phyloP scores from a whole-genome alignment of 2,888 invertebrate species.

The Dasypogon diadema region DNA sequence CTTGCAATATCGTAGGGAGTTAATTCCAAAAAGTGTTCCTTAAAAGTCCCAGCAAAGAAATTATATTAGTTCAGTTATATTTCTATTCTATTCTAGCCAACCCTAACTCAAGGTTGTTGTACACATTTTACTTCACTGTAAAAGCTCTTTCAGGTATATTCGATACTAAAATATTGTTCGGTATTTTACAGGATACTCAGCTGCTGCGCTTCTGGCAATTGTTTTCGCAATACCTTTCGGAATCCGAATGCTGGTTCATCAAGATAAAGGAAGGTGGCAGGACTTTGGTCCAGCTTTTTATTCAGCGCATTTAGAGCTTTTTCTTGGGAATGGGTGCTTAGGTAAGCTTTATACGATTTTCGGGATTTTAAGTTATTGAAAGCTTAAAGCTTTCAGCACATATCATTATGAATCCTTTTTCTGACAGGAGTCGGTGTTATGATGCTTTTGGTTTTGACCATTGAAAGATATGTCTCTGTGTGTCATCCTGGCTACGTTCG shows the following conservation, averaged over 20 bases:
- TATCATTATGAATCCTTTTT: background rate
- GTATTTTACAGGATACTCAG: constrained; percentile 78
- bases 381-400: background rate
- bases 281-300: constrained; percentile 76
- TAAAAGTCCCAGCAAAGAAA: too few species aligned
- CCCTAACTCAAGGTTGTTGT: too few species aligned
- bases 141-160: too few species aligned
- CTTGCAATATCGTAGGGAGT: too few species aligned
- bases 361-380: background rate
- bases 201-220: constrained; percentile 80
- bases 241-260: constrained; percentile 75
- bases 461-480: constrained; percentile 81
- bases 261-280: constrained; percentile 76
- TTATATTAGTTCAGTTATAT: too few species aligned
- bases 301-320: constrained; percentile 77
- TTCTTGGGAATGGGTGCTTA: constrained; percentile 78
- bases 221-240: constrained; percentile 78
- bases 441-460: constrained; percentile 80
- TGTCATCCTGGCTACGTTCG: constrained; percentile 79
- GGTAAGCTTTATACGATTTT: constrained; percentile 66
- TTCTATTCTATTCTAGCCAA: too few species aligned
- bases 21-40: too few species aligned
- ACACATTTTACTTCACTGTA: too few species aligned
- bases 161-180: too few species aligned
- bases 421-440: constrained; percentile 77